These are phyloP conservation scores for Tetragonisca angustula DNA, from an alignment of 2,888 invertebrate species.

Conservation along the genomic window DNA sequence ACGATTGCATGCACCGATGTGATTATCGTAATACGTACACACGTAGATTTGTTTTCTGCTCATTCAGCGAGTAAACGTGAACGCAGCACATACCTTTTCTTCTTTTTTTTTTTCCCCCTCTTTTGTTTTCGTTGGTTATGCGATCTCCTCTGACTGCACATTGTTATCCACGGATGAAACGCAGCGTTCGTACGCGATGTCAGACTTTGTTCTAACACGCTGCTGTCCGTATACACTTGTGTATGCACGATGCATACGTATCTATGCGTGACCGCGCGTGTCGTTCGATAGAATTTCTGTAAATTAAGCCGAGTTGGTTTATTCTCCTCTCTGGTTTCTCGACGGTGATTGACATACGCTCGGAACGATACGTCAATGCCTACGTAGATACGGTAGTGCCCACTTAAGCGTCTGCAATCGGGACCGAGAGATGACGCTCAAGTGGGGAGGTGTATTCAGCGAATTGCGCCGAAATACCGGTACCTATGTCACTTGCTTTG, in stretches of 20 bases:
- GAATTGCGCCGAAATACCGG: too few species aligned
- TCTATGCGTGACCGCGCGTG: constrained; percentile 1
- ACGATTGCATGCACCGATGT: constrained; percentile 49
- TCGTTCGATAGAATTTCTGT: constrained; percentile 2
- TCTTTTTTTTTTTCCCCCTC: too few species aligned
- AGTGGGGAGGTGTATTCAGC: too few species aligned
- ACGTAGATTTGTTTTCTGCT: constrained; percentile 32
- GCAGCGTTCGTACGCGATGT: constrained; percentile 22
- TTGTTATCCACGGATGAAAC: background rate
- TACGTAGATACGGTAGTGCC: too few species aligned
- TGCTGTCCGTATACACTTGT: background rate
- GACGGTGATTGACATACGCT: background rate
- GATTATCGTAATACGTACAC: constrained; percentile 1
- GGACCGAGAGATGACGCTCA: too few species aligned
- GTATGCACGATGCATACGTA: background rate
- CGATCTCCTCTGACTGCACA: background rate
- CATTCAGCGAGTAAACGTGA: constrained; percentile 34
- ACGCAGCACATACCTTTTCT: constrained; percentile 17
- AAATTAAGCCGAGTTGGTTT: background rate
- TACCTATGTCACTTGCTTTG: too few species aligned
- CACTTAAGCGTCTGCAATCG: too few species aligned
- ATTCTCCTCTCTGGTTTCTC: background rate
- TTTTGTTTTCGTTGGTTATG: constrained; percentile 7
- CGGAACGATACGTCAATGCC: background rate
- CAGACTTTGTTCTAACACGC: constrained; percentile 19